A percentile compares a stretch with the other conserved stretches of the same genome.
Evolutionary conservation across 1,140 invertebrate species (phyloP).

Genomic region (Whitmania pigra): DNA sequence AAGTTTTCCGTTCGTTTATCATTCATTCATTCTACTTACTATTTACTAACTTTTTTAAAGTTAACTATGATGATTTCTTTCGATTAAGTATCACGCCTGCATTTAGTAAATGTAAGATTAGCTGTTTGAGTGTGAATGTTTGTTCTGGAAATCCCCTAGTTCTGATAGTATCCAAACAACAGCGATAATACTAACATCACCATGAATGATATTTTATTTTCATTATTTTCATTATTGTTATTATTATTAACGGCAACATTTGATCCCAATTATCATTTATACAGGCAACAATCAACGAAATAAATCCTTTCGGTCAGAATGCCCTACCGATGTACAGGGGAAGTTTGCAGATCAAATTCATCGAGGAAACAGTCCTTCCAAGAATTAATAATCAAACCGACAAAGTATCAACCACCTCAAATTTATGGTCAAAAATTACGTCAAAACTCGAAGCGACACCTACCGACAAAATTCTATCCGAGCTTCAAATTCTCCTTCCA

Average conservation of each 20-base stretch:
- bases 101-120: too few species aligned
- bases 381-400: neutral
- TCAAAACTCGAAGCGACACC: neutral
- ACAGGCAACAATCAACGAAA: conserved; percentile 1
- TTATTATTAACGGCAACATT: neutral
- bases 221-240: neutral
- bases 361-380: neutral
- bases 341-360: conserved; percentile 6
- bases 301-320: conserved; percentile 9
- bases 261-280: neutral
- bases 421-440: neutral
- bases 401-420: neutral
- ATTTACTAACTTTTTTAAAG: too few species aligned
- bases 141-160: too few species aligned
- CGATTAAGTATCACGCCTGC: too few species aligned
- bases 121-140: too few species aligned
- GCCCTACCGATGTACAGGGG: conserved; percentile 4
- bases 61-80: too few species aligned
- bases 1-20: too few species aligned
- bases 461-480: neutral
- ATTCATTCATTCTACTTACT: too few species aligned
- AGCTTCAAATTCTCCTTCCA: conserved; percentile 1
- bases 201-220: neutral
- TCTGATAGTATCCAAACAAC: too few species aligned
- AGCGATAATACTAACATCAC: neutral